Evolutionary conservation across 1,140 invertebrate genomes (phyloP).

Genomic region (Mercenaria mercenaria): DNA sequence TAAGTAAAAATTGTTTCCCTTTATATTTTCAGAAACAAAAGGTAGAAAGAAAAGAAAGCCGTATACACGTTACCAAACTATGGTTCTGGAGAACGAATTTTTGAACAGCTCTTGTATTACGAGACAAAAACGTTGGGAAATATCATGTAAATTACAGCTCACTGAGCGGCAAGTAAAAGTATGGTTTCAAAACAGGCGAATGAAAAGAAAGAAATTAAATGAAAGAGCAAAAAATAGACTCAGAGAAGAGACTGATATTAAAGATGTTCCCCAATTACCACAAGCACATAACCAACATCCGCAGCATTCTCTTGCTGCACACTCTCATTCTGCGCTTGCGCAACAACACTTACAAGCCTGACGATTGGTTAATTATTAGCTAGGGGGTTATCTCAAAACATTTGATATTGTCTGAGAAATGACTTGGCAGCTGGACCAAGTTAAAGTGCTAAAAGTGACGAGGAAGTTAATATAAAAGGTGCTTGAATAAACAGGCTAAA

Average conservation of each 20-base stretch:
- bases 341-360: conserved; percentile 63
- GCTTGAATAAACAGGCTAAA: conserved; percentile 2
- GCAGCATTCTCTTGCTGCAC: conserved; percentile 62
- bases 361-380: conserved; percentile 7
- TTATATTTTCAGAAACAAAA: conserved; percentile 82
- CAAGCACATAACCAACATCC: conserved; percentile 68
- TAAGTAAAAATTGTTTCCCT: not conserved
- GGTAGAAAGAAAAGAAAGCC: conserved; percentile 92
- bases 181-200: conserved; percentile 96
- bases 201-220: conserved; percentile 98
- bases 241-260: conserved; percentile 73
- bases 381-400: conserved; percentile 34
- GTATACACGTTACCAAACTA: conserved; percentile 95
- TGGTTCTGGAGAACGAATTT: conserved; percentile 90
- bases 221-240: conserved; percentile 79
- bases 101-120: conserved; percentile 90
- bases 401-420: conserved; percentile 21
- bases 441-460: conserved; percentile 18
- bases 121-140: conserved; percentile 93
- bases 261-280: conserved; percentile 67
- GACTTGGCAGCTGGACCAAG: not conserved
- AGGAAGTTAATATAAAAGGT: not conserved
- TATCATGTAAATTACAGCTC: conserved; percentile 95
- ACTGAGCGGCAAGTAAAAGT: conserved; percentile 94
- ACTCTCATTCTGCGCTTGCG: conserved; percentile 47